Base-by-base conservation (phyloP, 1,140 invertebrate genomes). In the Trypoxylus dichotomus region DNA sequence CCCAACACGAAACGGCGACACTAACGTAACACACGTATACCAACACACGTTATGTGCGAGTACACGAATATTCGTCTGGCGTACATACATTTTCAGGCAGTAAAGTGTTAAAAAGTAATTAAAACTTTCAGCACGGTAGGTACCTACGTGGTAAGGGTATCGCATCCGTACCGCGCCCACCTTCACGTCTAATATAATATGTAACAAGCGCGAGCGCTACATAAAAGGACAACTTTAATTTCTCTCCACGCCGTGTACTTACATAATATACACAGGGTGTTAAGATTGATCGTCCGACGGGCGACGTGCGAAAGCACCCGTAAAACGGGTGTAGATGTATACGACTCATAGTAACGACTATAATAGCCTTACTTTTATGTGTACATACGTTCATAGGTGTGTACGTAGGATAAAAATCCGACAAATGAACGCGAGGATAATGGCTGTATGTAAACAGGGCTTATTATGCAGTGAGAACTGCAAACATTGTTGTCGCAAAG, bases 381-480 rank as follows among this genome's bases (percentile, higher is more conserved):
- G 0, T 1, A 8, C 32, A 8, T 37, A 8, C 32, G 32, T 37
- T 8, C 32, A 37, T 37, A 37, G 32, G 32, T 37, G 21, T 19
- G 60, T 24, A 19, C 25, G n/a, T 6, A 13, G 60, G 60, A 63
- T 63, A 63, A 63, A 63, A 63, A 63, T 63, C 60, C 19, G 60
- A 63, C 60, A 63, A 63, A 63, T 63, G 60, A 63, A 63, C 60
- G 60, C 60, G 60, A 27, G 25, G 60, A 63, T 63, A 63, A 63
- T 63, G 60, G 8, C n/a, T 63, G 60, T 63, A 27, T 63, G 60
- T 63, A 63, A 63, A 63, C 60, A 63, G 60, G 21, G 60, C 25
- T 63, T 63, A 63, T 63, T 63, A 63, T 63, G n/a, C 60, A 63
- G 60, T 63, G 60, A 63, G 60, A 63, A 63, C 60, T 63, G 60